Evolutionary conservation across 2,888 invertebrate genomes (phyloP).

Genomic region (Troides oblongomaculatus): DNA sequence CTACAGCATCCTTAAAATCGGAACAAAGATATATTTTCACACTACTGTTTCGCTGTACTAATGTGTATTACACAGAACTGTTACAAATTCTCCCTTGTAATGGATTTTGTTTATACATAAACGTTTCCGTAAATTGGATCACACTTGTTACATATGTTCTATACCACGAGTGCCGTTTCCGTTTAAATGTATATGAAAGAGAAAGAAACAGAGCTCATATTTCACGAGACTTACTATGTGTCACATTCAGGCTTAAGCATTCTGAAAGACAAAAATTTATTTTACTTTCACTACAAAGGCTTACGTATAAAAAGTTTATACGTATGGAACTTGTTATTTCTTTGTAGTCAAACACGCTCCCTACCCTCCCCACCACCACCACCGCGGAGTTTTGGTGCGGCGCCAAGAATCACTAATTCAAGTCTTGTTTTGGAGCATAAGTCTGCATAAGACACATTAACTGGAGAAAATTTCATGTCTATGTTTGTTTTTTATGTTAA

Average conservation of each 20-base stretch:
- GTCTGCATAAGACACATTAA: constrained; percentile 20
- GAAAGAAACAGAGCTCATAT: not conserved
- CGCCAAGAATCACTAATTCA: constrained; percentile 28
- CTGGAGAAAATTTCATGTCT: constrained; percentile 11
- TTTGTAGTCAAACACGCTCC: constrained; percentile 10
- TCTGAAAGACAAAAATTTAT: constrained; percentile 14
- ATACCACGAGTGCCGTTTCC: not conserved
- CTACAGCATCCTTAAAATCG: too few species aligned
- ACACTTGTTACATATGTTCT: not conserved
- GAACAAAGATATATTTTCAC: too few species aligned
- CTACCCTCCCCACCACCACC: not conserved
- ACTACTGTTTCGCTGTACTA: too few species aligned
- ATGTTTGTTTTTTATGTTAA: not conserved
- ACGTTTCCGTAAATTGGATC: not conserved
- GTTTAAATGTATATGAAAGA: not conserved
- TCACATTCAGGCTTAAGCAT: constrained; percentile 1
- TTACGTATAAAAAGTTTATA: constrained; percentile 19
- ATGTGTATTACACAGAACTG: too few species aligned
- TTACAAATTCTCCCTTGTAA: not conserved
- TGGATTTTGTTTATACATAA: not conserved
- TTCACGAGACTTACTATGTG: not conserved
- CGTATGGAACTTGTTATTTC: constrained; percentile 24
- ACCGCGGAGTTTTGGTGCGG: constrained; percentile 19
- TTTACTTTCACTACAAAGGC: constrained; percentile 12
- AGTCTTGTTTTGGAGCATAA: constrained; percentile 21